Evolutionary conservation across 2,888 invertebrate genomes (phyloP), one percentile per base, ranked within the genome.

Genomic region (Xiphydria camelus): DNA sequence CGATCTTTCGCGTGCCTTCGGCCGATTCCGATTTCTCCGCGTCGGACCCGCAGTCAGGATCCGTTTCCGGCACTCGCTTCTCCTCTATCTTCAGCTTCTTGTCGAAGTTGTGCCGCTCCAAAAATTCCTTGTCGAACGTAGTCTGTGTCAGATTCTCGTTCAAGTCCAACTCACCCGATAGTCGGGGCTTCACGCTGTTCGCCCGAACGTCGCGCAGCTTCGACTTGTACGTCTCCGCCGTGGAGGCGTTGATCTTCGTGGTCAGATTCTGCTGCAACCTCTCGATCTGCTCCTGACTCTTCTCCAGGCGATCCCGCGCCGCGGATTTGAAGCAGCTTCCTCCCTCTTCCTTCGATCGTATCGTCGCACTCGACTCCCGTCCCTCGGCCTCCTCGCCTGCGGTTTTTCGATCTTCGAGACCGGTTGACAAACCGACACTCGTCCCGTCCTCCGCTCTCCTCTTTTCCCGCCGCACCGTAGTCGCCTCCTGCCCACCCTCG

Each of bases 211-310:
- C 48, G 1, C 61, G 49, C 31, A 71, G 43, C 41, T 64, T 59
- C 34, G 63, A 58, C 34, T 64, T 66, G 47, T 68, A 71, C 15
- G 51, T 59, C 19, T 57, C 54, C 1, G 62, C 64, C 2, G 72
- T 72, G n/a, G 49, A 48, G 1, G 63, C 55, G 22, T 67, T 62
- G 31, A 72, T 68, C 21, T 57, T 65, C 2, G 70, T 68, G 4
- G 49, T 51, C 19, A 72, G 45, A 40, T 64, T 64, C 20, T 59
- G 53, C 19, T 72, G 72, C 1, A 72, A 57, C 3, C 52, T 56
- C 31, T 64, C 62, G 38, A 72, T 72, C 17, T 66, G 61, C 10
- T 51, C 49, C 15, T 61, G 65, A 33, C 66, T 70, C 32, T 49
- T 62, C 34, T 60, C 59, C 17, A 67, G 20, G 2, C 53, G 56